These are phyloP conservation scores for Telmatochromis brachygnathus DNA, from an alignment of 2,113 vertebrate genomes.

Conservation along the genomic window DNA sequence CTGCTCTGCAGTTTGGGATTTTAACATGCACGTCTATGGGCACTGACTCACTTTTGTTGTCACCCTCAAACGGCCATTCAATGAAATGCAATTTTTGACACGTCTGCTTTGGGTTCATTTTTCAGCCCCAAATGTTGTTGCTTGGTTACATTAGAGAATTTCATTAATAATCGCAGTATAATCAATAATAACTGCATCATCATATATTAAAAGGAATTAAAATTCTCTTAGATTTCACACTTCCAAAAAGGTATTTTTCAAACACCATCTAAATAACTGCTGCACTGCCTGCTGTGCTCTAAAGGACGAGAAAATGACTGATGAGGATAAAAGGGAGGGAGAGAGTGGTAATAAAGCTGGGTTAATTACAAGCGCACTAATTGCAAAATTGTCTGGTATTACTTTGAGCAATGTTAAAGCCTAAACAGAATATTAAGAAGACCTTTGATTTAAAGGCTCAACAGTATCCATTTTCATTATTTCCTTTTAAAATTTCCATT, in stretches of 20 bases:
- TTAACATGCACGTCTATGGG: background rate
- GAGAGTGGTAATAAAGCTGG: background rate
- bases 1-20: background rate
- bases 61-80: background rate
- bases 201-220: background rate
- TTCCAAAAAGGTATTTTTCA: background rate
- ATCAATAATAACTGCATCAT: background rate
- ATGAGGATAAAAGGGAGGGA: background rate
- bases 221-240: background rate
- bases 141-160: background rate
- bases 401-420: background rate
- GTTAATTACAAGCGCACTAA: background rate
- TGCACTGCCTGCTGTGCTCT: background rate
- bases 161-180: background rate
- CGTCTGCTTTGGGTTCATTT: background rate
- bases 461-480: background rate
- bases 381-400: background rate
- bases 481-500: background rate
- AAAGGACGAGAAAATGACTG: background rate
- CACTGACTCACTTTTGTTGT: background rate
- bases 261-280: background rate
- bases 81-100: background rate
- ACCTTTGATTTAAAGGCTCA: background rate
- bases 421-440: background rate
- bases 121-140: background rate